A percentile compares a stretch with the other conserved stretches of the same genome.
phyloP scores from a whole-genome alignment of 2,113 vertebrate genomes.

The Cyprinus carpio region DNA sequence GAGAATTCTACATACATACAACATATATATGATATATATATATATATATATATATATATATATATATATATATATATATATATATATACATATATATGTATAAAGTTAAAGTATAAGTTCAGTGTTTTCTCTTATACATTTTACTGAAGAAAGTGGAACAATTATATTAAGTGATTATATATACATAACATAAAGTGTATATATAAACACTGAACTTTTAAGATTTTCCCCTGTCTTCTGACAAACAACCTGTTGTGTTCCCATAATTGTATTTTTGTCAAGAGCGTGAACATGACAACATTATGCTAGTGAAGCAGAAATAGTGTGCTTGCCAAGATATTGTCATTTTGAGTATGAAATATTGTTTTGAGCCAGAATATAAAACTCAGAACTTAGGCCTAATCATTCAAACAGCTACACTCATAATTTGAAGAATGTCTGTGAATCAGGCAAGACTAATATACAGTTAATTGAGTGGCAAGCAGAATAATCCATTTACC shows the following conservation, averaged over 20 bases:
- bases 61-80: too few relatives aligned
- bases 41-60: too few relatives aligned
- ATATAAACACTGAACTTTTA: not conserved
- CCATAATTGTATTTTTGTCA: not conserved
- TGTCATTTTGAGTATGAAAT: not conserved
- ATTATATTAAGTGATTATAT: too few relatives aligned
- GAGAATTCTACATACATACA: too few relatives aligned
- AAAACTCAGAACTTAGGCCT: not conserved
- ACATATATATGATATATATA: too few relatives aligned
- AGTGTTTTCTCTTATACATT: too few relatives aligned
- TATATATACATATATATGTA: too few relatives aligned
- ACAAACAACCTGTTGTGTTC: not conserved
- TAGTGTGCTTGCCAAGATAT: too few relatives aligned
- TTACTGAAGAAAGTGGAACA: too few relatives aligned
- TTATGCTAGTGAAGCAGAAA: not conserved
- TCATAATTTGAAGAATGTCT: not conserved
- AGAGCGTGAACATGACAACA: not conserved
- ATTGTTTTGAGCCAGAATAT: not conserved
- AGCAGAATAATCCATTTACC: not conserved
- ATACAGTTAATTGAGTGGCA: not conserved
- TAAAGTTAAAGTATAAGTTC: too few relatives aligned
- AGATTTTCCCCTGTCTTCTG: not conserved
- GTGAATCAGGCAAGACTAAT: not conserved
- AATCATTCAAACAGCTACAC: not conserved
- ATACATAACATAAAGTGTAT: too few relatives aligned